Evolutionary conservation across 2,797 vertebrate species (phyloP), one percentile per base, ranked within the genome.

Genomic region (Hyperoplus immaculatus): DNA sequence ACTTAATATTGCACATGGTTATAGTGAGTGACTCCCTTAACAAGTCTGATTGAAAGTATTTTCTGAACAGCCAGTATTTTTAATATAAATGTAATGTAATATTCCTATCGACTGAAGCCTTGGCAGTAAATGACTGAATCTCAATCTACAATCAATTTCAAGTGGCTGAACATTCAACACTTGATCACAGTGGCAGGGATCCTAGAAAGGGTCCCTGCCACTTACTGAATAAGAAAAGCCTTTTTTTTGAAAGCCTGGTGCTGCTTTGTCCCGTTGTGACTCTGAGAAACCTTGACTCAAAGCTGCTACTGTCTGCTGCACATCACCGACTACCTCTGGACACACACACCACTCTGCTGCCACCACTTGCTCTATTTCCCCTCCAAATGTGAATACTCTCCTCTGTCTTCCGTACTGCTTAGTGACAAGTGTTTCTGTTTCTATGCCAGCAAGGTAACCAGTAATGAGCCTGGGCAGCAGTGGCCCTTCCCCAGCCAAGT

Each of bases 321-420:
- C 92, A 88, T 87, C 83, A 58, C 69, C 3, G 6, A 59, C 71
- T 91, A 91, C 89, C 91, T 69, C 77, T 13, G 88, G 88, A 91
- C 18, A 6, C 81, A 75, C 71, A 54, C 77, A 80, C 83, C 72
- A 78, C 87, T 91, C 89, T 56, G 65, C 78, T 78, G 80, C 91
- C 88, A 88, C 87, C 87, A 83, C 82, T 91, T 83, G 88, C 83
- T 93, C 88, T 87, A 84, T 85, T 90, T 90, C 85, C 69, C 83
- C 81, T 84, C 76, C 79, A 83, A 90, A 92, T 88, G 87, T 85
- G 84, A 92, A 88, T 75, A 78, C 81, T 82, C 73, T 85, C 82
- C 64, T 81, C 66, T 50, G 65, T 87, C 82, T 80, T 69, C 81
- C 75, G 53, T 71, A 69, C 55, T 10, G 47, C 78, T 83, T 77